Conservation (phyloP, 2,888 invertebrate genomes). For the Alentia gelatinosa region DNA sequence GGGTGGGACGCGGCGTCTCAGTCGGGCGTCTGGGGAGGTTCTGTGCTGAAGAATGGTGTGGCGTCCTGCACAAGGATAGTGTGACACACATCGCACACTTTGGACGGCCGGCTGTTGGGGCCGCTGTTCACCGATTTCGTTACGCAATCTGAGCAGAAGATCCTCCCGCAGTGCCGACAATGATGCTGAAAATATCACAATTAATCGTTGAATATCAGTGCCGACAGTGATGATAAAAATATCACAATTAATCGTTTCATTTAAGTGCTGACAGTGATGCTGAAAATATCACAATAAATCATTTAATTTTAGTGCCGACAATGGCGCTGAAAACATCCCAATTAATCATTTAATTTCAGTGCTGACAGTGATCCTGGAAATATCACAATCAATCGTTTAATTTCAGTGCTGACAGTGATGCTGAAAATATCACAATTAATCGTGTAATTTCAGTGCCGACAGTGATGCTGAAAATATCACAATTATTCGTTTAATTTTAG, state of each 20-base stretch:
- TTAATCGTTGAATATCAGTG: too few species aligned
- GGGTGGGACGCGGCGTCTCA: not conserved
- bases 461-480: too few species aligned
- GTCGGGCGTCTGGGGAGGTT: slow-evolving; percentile 76
- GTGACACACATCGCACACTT: slow-evolving; percentile 98
- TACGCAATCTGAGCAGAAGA: slow-evolving; percentile 94
- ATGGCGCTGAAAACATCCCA: slow-evolving; percentile 84
- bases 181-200: slow-evolving; percentile 84
- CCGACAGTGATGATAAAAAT: slow-evolving; percentile 88
- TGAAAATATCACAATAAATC: slow-evolving; percentile 78
- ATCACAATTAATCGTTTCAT: too few species aligned
- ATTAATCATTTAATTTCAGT: too few species aligned
- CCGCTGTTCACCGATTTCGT: slow-evolving; percentile 91
- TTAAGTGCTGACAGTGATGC: slow-evolving; percentile 96
- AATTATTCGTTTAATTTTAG: too few species aligned
- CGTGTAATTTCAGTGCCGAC: too few species aligned
- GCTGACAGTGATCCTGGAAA: too few species aligned
- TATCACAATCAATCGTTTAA: too few species aligned
- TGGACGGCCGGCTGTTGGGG: slow-evolving; percentile 90
- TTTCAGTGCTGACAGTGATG: too few species aligned
- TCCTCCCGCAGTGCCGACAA: slow-evolving; percentile 96
- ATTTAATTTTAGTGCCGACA: slow-evolving; percentile 98
- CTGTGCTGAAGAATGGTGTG: slow-evolving; percentile 86
- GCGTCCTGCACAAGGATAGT: slow-evolving; percentile 89
- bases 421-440: too few species aligned